These are phyloP conservation scores for Helicoverpa zea DNA, from an alignment of 1,140 invertebrate species.

Conservation along the genomic window DNA sequence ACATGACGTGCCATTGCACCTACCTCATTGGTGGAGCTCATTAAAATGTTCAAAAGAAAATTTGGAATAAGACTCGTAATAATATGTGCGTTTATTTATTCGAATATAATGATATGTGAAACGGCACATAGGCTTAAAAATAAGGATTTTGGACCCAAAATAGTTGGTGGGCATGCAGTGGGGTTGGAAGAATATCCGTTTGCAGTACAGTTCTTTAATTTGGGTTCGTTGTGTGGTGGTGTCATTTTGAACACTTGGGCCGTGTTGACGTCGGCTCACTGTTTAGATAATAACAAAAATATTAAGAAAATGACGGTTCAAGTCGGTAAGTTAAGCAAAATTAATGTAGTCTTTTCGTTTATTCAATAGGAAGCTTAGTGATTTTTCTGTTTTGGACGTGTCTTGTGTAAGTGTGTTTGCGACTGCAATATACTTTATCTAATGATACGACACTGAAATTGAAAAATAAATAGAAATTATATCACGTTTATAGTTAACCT, in stretches of 20 bases:
- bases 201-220: conserved; percentile 68
- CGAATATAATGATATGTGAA: background rate
- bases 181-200: conserved; percentile 62
- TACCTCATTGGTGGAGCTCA: background rate
- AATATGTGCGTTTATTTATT: background rate
- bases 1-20: background rate
- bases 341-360: too few relatives aligned
- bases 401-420: too few relatives aligned
- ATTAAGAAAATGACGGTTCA: conserved; percentile 63
- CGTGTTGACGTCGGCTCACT: conserved; percentile 71
- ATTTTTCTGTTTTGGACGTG: too few relatives aligned
- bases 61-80: background rate
- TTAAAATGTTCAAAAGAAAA: background rate
- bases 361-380: too few relatives aligned
- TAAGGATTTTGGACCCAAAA: conserved; percentile 48
- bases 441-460: too few relatives aligned
- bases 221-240: conserved; percentile 67
- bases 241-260: conserved; percentile 69
- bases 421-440: too few relatives aligned
- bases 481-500: too few relatives aligned
- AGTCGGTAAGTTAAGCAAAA: conserved; percentile 61
- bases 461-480: too few relatives aligned
- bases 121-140: background rate
- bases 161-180: conserved; percentile 66
- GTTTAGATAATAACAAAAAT: conserved; percentile 66